phyloP scores from a whole-genome alignment of 2,113 vertebrate species.

The Theristicus caerulescens region DNA sequence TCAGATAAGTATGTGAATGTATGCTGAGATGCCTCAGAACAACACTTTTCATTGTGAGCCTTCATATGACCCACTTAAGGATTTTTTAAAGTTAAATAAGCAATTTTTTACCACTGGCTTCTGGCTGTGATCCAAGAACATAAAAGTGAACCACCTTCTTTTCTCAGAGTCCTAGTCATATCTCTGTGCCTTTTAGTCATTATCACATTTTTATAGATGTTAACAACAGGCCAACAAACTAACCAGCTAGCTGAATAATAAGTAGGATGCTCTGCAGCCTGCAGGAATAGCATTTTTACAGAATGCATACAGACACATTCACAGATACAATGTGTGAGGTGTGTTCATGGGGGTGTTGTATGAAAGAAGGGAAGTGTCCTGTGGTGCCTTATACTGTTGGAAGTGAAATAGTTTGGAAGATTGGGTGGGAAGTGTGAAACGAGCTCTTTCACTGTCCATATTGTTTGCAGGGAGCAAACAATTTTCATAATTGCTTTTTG shows the following conservation, averaged over 20 bases:
- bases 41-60: background rate
- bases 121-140: background rate
- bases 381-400: background rate
- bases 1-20: background rate
- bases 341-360: background rate
- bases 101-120: background rate
- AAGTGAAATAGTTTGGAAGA: background rate
- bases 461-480: background rate
- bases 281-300: background rate
- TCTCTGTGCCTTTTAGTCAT: background rate
- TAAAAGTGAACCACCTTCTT: background rate
- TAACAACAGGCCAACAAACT: background rate
- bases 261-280: background rate
- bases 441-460: background rate
- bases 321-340: background rate
- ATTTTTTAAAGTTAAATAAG: background rate
- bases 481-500: background rate
- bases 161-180: background rate
- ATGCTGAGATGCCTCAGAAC: background rate
- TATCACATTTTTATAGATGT: constrained; percentile 31
- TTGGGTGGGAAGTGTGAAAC: background rate
- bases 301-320: background rate
- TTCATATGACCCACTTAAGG: background rate
- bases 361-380: background rate
- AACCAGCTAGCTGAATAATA: constrained; percentile 24